Evolutionary conservation across 1,140 invertebrate species (phyloP).

Genomic region (Drosophila lacteicornis): DNA sequence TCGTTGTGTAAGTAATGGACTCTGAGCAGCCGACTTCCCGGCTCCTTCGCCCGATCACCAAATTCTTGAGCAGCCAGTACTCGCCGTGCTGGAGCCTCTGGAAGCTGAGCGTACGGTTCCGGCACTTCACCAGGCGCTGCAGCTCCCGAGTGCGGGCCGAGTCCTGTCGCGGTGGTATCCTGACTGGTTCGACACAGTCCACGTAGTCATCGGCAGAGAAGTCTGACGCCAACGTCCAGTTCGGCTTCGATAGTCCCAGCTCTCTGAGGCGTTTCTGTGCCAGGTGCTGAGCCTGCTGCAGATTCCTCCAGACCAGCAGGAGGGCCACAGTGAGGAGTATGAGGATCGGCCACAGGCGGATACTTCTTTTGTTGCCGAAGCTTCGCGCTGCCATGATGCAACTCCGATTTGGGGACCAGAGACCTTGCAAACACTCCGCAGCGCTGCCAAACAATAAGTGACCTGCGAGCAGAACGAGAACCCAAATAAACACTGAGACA

Average conservation of each 20-base stretch:
- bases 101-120: constrained; percentile 87
- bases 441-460: constrained; percentile 2
- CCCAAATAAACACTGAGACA: constrained; percentile 1
- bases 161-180: neutral
- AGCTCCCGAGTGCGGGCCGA: constrained; percentile 39
- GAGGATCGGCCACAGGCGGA: constrained; percentile 29
- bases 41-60: constrained; percentile 87
- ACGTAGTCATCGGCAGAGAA: neutral
- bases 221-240: neutral
- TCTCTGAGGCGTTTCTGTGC: neutral
- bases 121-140: constrained; percentile 86
- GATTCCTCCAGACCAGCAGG: constrained; percentile 42
- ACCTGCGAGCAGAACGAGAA: constrained; percentile 9
- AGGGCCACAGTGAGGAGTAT: constrained; percentile 24
- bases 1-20: constrained; percentile 95
- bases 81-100: constrained; percentile 91
- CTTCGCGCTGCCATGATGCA: constrained; percentile 9
- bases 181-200: neutral
- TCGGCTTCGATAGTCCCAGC: neutral
- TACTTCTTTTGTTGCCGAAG: constrained; percentile 17
- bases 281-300: constrained; percentile 14
- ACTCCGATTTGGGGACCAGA: neutral
- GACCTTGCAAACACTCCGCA: neutral
- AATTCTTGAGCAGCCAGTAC: constrained; percentile 95
- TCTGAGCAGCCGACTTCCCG: constrained; percentile 89